Base-by-base conservation (phyloP, 1,140 invertebrate genomes). In the Macrobrachium nipponense region DNA sequence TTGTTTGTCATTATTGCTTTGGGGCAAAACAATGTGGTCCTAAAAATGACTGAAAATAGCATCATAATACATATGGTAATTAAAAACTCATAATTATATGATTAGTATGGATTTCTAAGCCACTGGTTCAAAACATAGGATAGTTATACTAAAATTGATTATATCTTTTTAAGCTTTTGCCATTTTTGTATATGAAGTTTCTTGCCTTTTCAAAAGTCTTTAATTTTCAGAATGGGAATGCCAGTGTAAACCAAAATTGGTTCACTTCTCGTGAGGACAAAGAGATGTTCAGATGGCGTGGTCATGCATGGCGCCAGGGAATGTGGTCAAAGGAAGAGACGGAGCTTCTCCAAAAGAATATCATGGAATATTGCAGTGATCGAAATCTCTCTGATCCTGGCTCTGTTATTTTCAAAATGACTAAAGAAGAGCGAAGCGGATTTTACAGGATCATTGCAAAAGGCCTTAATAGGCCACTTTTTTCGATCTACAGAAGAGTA, bases 321-420 rank as follows among this genome's bases (percentile, higher is more conserved):
- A 92, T 92, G 89, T 93, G 92, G 92, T 91, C 91, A 18, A 92
- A 92, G 89, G 92, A 92, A 80, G 92, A 93, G 89, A 90, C 91
- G 14, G 91, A 92, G 23, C 75, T 92, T 11, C 87, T 93, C 17
- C 90, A 92, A 82, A 75, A 87, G 12, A 93, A 93, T 87, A 92
- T 93, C 82, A 87, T 88, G 20, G 83, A 90, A 23, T 93, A 92
- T 85, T 93, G 92, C 89, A 89, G 90, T 88, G 91, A 91, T 20
- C 90, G 90, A 84, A 90, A 90, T 51, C 91, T 93, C 36, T 82
- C 86, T 64, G 91, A 92, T 81, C 92, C 92, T 84, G 91, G 91
- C 82, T 91, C 91, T 75, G 91, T 93, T 18, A 92, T 93, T 44
- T 93, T 93, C 90, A 91, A 92, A 81, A 92, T 92, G 91, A 90